Evolutionary conservation across 1,140 invertebrate genomes (phyloP), one percentile per base, ranked within the genome.

Genomic region (Atta texana): DNA sequence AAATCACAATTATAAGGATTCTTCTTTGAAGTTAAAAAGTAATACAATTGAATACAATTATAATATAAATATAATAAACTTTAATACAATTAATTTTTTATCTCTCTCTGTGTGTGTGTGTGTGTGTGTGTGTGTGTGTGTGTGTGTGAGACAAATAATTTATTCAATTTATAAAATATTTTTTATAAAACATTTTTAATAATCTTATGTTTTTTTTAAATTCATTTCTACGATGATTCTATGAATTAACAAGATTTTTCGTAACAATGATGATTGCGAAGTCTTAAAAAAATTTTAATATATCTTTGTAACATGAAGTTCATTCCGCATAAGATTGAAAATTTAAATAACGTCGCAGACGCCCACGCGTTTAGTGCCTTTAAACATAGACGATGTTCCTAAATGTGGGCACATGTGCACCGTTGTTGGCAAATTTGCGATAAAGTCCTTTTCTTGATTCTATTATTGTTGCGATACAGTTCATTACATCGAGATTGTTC

Each of bases 361-460:
- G 24, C 24, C 2, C 55, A 51, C 55, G 12, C 24, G 4, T 51
- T 74, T 74, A 39, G 72, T 82, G 44, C 57, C 21, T 31, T 59
- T 31, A 81, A 24, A 72, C 24, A 16, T 14, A 18, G 18, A 34
- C 24, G 0, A 75, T 49, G 69, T n/a, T n/a, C 21, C 21, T 66
- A 66, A 85, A 78, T 68, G 31, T 66, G 59, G 18, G 16, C 44
- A 66, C 49, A 63, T 21, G 59, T 53, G 59, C 24, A 3, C 18
- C 24, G 39, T 57, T 77, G 59, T 85, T 78, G 53, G 4, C 21
- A 18, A 16, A 66, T 59, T 84, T 61, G 14, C 39, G 44, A 63
- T 44, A 21, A 49, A 6, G 1, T 63, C 6, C 14, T 12, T 12
- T 57, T 74, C 7, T 4, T 14, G 4, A 21, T 28, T 1, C 16